These are phyloP conservation scores for Edolisoma coerulescens DNA, from an alignment of 2,113 vertebrate genomes.

Conservation along the genomic window DNA sequence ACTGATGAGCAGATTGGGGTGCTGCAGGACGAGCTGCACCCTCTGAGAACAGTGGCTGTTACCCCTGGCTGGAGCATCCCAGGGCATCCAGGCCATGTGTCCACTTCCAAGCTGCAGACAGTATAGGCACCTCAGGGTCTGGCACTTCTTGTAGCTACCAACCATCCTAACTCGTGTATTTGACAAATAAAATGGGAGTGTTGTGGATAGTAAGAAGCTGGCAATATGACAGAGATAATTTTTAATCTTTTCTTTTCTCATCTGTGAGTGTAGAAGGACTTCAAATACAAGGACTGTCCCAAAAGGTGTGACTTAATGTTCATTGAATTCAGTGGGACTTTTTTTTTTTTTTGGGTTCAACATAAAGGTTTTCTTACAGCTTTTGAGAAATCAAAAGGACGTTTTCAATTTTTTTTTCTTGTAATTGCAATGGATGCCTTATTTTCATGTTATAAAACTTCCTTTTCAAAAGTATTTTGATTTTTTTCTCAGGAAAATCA, in stretches of 20 bases:
- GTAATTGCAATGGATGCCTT: neutral
- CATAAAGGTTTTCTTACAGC: neutral
- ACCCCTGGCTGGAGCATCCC: fast-evolving
- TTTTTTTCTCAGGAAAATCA: neutral
- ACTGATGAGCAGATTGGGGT: neutral
- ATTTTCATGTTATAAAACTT: neutral
- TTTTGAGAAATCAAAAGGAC: neutral
- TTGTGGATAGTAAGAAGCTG: neutral
- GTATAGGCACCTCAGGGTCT: neutral
- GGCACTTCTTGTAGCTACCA: neutral
- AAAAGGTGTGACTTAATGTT: neutral
- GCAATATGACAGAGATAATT: neutral
- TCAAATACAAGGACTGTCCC: neutral
- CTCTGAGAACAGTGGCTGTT: neutral
- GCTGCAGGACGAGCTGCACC: neutral
- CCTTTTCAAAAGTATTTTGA: neutral
- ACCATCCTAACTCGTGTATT: neutral
- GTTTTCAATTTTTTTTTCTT: neutral
- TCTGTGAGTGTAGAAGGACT: neutral
- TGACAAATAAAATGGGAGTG: neutral
- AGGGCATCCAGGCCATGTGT: neutral
- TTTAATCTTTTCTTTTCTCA: neutral
- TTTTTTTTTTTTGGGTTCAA: neutral
- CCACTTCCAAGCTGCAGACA: neutral
- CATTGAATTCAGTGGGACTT: neutral